Evolutionary conservation across 2,113 vertebrate species (phyloP).

Genomic region (Panurus biarmicus): DNA sequence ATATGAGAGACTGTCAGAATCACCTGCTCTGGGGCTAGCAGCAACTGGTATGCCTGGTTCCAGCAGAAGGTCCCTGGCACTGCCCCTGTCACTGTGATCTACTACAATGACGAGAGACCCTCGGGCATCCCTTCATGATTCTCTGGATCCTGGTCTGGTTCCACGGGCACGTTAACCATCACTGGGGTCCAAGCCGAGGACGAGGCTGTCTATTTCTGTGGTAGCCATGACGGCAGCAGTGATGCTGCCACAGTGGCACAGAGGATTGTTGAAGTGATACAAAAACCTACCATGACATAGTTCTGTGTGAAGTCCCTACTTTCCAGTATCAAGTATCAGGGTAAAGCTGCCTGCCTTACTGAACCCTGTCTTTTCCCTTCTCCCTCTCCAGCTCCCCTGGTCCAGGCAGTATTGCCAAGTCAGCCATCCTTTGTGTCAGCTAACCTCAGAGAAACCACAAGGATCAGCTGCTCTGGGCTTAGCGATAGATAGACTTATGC

Average conservation of each 20-base stretch:
- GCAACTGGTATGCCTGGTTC: background rate
- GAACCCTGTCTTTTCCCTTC: background rate
- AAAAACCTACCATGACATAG: background rate
- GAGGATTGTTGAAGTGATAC: background rate
- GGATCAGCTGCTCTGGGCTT: background rate
- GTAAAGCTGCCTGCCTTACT: background rate
- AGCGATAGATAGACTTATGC: background rate
- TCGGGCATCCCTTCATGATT: background rate
- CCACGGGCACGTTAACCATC: background rate
- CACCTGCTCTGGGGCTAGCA: background rate
- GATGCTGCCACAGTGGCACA: background rate
- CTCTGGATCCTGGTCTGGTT: rapidly evolving
- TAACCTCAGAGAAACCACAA: background rate
- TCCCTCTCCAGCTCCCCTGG: background rate
- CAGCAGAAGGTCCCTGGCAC: background rate
- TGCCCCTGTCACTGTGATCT: background rate
- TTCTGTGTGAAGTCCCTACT: background rate
- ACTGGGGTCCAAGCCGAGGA: background rate
- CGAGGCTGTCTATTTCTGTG: background rate
- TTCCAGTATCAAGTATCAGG: background rate
- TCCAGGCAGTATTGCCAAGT: background rate
- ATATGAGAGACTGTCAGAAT: rapidly evolving
- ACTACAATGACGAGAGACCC: rapidly evolving
- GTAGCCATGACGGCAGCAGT: background rate
- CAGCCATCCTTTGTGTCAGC: background rate